Percentiles rank a stretch among this genome's conserved stretches.
These are phyloP conservation scores for Holothuria glaberrima DNA, from an alignment of 35 echinoderm and acorn worm species.

Conservation along the genomic window DNA sequence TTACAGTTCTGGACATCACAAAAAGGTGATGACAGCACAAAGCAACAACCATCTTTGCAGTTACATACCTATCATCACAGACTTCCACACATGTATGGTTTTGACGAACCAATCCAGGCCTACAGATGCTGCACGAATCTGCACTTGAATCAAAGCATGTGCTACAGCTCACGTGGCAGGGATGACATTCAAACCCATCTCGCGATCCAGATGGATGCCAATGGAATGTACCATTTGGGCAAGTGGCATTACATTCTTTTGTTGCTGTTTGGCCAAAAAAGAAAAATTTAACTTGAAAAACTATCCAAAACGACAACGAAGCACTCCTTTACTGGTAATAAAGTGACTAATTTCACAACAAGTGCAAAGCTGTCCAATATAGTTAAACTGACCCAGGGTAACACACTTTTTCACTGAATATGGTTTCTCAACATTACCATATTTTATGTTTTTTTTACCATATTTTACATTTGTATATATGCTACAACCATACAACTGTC, in stretches of 20 bases:
- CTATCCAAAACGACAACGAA: neutral
- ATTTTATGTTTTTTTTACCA: no score
- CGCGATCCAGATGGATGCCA: conserved; percentile 18
- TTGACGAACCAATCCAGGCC: neutral
- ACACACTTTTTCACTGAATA: no score
- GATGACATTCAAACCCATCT: conserved; percentile 42
- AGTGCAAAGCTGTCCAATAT: no score
- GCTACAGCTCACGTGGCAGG: conserved; percentile 17
- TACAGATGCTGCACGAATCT: conserved; percentile 7
- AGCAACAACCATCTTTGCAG: no score
- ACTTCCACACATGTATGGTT: neutral
- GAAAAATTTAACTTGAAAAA: neutral
- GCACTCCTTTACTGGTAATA: neutral
- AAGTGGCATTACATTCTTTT: neutral
- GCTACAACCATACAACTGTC: no score
- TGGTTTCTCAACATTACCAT: no score
- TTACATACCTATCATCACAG: conserved; percentile 33
- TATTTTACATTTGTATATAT: no score
- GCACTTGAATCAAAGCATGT: neutral
- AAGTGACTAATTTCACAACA: neutral
- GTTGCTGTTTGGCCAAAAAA: neutral
- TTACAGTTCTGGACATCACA: no score
- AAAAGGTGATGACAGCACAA: no score
- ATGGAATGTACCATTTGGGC: conserved; percentile 44
- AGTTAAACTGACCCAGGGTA: no score